Base-by-base conservation (phyloP, 2,888 invertebrate species). In the Omphaloscelis lunosa region DNA sequence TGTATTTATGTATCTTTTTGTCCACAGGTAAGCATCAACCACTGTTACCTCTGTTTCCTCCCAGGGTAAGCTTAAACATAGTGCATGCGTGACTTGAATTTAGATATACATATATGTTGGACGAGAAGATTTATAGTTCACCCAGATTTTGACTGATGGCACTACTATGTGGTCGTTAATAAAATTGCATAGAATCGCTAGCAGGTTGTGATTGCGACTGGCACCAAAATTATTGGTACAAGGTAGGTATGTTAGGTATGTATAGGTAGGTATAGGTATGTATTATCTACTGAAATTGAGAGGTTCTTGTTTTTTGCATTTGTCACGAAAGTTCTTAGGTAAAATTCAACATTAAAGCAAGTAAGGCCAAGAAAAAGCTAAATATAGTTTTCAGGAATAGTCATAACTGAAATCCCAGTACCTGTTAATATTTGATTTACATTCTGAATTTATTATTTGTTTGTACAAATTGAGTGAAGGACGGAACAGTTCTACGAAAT, bases 21-120 rank as follows among this genome's bases (percentile, higher is more conserved):
- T 39, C 12, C 66, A 23, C 84, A 83, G 83, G 83, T 83, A 83
- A 78, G 58, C n/a, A 34, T 20, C 12, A 12, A 39, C 2, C 7
- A 23, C 56, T 11, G 39, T 20, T 23, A 67, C 34, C 9, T 23
- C 12, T 66, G 15, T 12, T 23, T 23, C 9, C 48, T 69, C 53
- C 0, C 27, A 12, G 27, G 84, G 80, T 80, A 71, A 80, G 79
- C 53, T 4, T 45, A 68, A 6, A 23, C 9, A 1, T 56, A 56
- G 23, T 51, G 76, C 15, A 63, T 58, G 61, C 8, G 9, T 59
- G 7, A 23, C 0, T 17, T 11, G 12, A 12, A n/a, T 62, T 29
- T 29, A 61, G 23, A 29, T 34, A 27, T 29, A 61, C 17, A 29
- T 34, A 27, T 12, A 12, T 20, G 6, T 27, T 2, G 27, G 11